Percentiles rank a stretch among this genome's conserved stretches.
phyloP scores from a whole-genome alignment of 2,888 invertebrate species.

The Pilophorus perplexus region DNA sequence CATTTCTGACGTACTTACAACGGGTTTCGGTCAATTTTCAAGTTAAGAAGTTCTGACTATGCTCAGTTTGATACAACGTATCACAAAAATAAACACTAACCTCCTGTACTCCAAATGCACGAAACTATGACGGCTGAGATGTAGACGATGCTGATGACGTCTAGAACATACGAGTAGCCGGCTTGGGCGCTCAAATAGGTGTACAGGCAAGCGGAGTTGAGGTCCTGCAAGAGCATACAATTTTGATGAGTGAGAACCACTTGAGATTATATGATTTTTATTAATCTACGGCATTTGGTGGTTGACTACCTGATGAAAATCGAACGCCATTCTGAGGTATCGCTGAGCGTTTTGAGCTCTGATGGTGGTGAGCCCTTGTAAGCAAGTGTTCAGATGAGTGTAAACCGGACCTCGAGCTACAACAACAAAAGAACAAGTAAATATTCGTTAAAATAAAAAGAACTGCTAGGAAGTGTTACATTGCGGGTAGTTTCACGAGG shows the following conservation, averaged over 20 bases:
- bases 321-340: slow-evolving; percentile 62
- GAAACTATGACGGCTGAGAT: slow-evolving; percentile 65
- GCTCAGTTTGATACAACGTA: too few relatives aligned
- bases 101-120: slow-evolving; percentile 52
- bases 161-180: slow-evolving; percentile 66
- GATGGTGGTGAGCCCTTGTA: slow-evolving; percentile 77
- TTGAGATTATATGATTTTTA: not conserved
- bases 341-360: slow-evolving; percentile 70
- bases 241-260: not conserved
- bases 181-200: slow-evolving; percentile 64
- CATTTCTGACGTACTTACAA: too few relatives aligned
- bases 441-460: too few relatives aligned
- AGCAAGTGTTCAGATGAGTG: slow-evolving; percentile 73
- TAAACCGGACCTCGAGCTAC: slow-evolving; percentile 81
- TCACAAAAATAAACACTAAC: too few relatives aligned
- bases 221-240: slow-evolving; percentile 52
- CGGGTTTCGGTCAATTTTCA: not conserved
- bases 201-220: slow-evolving; percentile 67
- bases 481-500: too few relatives aligned
- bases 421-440: too few relatives aligned
- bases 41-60: too few relatives aligned
- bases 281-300: too few relatives aligned
- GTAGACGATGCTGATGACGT: slow-evolving; percentile 63
- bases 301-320: slow-evolving; percentile 43
- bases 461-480: too few relatives aligned